Base-by-base conservation (phyloP, 2,113 vertebrate species). In the Engystomops pustulosus region DNA sequence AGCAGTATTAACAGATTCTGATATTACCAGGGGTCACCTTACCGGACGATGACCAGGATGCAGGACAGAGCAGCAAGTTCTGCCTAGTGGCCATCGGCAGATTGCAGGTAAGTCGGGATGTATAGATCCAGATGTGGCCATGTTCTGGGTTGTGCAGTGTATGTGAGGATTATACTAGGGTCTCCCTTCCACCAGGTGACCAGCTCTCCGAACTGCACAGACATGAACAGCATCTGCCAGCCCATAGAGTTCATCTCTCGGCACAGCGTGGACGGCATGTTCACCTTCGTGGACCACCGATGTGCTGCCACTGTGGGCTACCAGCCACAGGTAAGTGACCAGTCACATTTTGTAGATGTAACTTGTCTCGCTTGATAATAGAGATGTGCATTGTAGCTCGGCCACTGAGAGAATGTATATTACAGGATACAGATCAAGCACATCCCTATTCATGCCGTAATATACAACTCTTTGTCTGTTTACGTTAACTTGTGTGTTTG, bases 31-130 rank as follows among this genome's bases (percentile, higher is more conserved):
- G 98, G 83, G 95, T 99, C 34, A 96, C 96, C 0, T 90, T 99
- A 76, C 94, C 97, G 18, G 97, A 99, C 0, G 96, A 98, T 1
- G 97, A 99, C 72, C 92, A 96, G 0, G 98, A 99, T 0, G 93
- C 93, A 45, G 93, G 92, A 81, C 97, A 97, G 89, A 96, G 96
- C 58, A 99, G 95, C 93, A 98, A 97, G 84, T 99, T 95, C 84
- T 99, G 98, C 88, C 91, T 99, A 0, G 98, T 99, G 81, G 98
- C 98, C 85, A 99, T 99, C n/a, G 98, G 97, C 74, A 94, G 98
- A 88, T 92, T 99, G 20, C 98, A 99, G 96, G 98, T 92, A 85
- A 69, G 92, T 58, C 5, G 12, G 25, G 25, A 32, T n/a, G 18
- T n/a, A 6, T 3, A 20, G 51, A n/a, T 53, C 20, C 51, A n/a